Evolutionary conservation across 1,140 invertebrate genomes (phyloP), one percentile per base, ranked within the genome.

Genomic region (Ctenoplectra terminalis): DNA sequence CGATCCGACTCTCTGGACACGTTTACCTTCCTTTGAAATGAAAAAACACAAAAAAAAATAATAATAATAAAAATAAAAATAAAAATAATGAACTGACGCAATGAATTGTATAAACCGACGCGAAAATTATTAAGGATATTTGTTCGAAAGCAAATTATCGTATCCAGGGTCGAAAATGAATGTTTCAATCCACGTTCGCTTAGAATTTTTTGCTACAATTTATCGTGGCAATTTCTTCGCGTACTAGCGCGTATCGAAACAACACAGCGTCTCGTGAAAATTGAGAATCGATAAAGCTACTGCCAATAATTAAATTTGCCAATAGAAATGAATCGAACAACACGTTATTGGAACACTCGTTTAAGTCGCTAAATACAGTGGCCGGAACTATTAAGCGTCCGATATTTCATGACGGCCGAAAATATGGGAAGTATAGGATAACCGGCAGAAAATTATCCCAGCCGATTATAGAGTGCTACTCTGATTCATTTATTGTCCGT

Each of bases 231-330:
- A 73, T 58, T 73, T n/a, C 40, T 73, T 73, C n/a, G 26, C 13
- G 6, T 11, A 31, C 31, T 13, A 3, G 46, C 0, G 7, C 2
- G 15, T 9, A n/a, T 2, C 37, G 52, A 34, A 56, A 46, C 46
- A 37, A 52, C 26, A 2, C 23, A 15, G 26, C 40, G 31, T 26
- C 58, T 46, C 23, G 17, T 15, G 67, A 46, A 34, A 60, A 77
- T 77, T 29, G 64, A 31, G 37, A 71, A 72, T 50, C 76, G 76
- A 72, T 72, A 72, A 50, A 40, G 31, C 23, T 13, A 17, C 17
- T n/a, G 43, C 29, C 15, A 11, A 52, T 79, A 79, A 79, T 79
- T 79, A 79, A 72, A 63, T 72, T 50, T 43, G 23, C 75, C 75
- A 58, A 78, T 60, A 20, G 52, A 52, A 79, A 50, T 43, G 69